Percentiles rank a stretch among this genome's conserved stretches.
Conservation (phyloP, 2,113 vertebrate species). For the Piaya cayana region DNA sequence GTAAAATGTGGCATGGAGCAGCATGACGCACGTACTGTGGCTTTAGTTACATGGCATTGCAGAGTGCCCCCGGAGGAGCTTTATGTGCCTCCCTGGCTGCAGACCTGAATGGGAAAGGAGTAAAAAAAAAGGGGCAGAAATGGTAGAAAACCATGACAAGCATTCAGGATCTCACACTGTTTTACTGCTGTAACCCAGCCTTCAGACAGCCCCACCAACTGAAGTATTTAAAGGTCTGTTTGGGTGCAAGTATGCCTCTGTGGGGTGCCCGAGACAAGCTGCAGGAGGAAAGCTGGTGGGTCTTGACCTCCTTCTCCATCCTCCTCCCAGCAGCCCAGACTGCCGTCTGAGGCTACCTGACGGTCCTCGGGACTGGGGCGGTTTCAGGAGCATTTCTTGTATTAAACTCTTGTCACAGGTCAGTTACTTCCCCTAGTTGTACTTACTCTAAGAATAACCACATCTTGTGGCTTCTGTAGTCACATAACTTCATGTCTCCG, state of each 20-base stretch:
- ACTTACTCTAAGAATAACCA: slow-evolving; percentile 41
- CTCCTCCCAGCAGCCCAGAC: not conserved
- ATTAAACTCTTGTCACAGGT: slow-evolving; percentile 22
- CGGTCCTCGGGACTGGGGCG: not conserved
- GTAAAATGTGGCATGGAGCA: fast-evolving
- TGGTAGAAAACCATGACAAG: not conserved
- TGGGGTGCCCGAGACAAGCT: not conserved
- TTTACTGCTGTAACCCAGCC: not conserved
- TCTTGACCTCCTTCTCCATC: not conserved
- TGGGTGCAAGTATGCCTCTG: not conserved
- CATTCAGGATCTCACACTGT: not conserved
- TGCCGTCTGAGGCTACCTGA: not conserved
- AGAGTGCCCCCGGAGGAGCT: not conserved
- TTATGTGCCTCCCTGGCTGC: not conserved
- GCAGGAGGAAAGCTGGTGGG: not conserved
- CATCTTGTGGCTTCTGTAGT: slow-evolving; percentile 19
- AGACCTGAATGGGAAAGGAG: not conserved
- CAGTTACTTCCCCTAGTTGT: not conserved
- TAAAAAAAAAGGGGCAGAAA: not conserved
- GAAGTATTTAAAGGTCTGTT: not conserved
- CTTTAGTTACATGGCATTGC: not conserved
- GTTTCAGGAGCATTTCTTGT: not conserved
- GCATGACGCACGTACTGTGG: fast-evolving
- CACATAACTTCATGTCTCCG: slow-evolving; percentile 15
- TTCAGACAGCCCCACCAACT: not conserved